phyloP scores from a whole-genome alignment of 2,797 vertebrate genomes.

The Acestrorhynchus altus region DNA sequence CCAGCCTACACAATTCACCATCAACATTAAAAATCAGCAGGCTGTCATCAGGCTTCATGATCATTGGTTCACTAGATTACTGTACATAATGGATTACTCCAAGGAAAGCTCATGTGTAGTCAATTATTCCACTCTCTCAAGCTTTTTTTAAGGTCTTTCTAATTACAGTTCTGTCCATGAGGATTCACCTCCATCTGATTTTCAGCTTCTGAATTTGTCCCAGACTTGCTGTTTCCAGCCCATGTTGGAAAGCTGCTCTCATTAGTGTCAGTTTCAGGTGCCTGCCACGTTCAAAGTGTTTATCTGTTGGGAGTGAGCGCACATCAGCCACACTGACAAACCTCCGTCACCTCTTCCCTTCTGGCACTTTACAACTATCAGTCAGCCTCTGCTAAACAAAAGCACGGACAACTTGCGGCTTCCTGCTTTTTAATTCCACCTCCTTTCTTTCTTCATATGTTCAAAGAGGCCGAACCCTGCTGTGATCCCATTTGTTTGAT shows the following conservation, averaged over 20 bases:
- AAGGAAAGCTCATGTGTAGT: constrained; percentile 42
- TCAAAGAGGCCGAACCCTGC: constrained; percentile 40
- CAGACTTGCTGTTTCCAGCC: constrained; percentile 70
- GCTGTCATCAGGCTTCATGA: constrained; percentile 21
- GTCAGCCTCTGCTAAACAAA: constrained; percentile 67
- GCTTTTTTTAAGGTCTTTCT: constrained; percentile 49
- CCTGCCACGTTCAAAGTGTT: constrained; percentile 69
- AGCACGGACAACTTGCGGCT: constrained; percentile 63
- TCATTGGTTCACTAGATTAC: constrained; percentile 25
- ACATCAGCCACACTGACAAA: constrained; percentile 64
- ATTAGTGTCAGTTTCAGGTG: constrained; percentile 76
- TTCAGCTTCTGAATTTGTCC: constrained; percentile 63
- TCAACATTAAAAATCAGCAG: constrained; percentile 24
- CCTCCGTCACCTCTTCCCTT: constrained; percentile 63
- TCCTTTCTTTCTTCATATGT: constrained; percentile 54
- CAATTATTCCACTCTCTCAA: constrained; percentile 47
- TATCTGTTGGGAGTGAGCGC: constrained; percentile 65
- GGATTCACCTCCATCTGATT: constrained; percentile 59
- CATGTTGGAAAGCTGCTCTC: constrained; percentile 70
- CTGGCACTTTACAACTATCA: constrained; percentile 67
- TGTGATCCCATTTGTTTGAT: constrained; percentile 64
- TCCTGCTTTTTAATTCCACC: constrained; percentile 63
- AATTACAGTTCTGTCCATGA: constrained; percentile 58
- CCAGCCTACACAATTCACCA: constrained; percentile 2
- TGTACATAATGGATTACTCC: constrained; percentile 22